Evolutionary conservation across 2,888 invertebrate genomes (phyloP), one percentile per base, ranked within the genome.

Genomic region (Drosophila kanekoi): DNA sequence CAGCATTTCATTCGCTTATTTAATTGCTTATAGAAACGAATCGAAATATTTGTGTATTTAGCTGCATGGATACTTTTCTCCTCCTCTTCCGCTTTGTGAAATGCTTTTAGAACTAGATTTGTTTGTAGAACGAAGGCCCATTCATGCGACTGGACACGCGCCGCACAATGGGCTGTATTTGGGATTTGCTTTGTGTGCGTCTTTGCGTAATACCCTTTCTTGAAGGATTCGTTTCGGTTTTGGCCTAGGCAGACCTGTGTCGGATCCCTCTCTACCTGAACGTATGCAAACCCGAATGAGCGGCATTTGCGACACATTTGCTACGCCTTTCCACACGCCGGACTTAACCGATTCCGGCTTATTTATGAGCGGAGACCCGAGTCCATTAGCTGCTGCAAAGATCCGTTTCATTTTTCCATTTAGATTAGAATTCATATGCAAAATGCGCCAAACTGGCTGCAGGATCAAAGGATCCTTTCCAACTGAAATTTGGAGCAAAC

Each of bases 261-360:
- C 28, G 8, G 28, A 28, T 1, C 28, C 28, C 28, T 28, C 28
- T 8, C 28, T 28, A 28, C 28, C 28, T 28, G 28, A 45, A 35
- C 16, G 18, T 13, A 37, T 16, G 35, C 41, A 16, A 67, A 40
- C 33, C 59, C 45, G 23, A 28, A 41, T 16, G 38, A 40, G 45
- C 9, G 62, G 57, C 53, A 69, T 54, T 69, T 63, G 60, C 44
- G 41, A 60, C 60, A 51, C 69, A 74, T 74, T 74, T 65, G 75
- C 40, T 65, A 59, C 61, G 74, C 75, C 61, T 57, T 56, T 71
- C 71, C 38, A 40, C 70, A 56, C 64, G 10, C 35, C 11, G 28
- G 47, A 49, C 56, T 16, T 28, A 14, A 33, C 58, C 33, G 45
- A 58, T 58, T 44, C 9, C 4, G 37, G 11, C 53, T 60, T 45